A percentile compares a stretch with the other conserved stretches of the same genome.
These are phyloP conservation scores for Bursaphelenchus okinawaensis DNA, from an alignment of 2,888 invertebrate genomes.

Conservation along the genomic window DNA sequence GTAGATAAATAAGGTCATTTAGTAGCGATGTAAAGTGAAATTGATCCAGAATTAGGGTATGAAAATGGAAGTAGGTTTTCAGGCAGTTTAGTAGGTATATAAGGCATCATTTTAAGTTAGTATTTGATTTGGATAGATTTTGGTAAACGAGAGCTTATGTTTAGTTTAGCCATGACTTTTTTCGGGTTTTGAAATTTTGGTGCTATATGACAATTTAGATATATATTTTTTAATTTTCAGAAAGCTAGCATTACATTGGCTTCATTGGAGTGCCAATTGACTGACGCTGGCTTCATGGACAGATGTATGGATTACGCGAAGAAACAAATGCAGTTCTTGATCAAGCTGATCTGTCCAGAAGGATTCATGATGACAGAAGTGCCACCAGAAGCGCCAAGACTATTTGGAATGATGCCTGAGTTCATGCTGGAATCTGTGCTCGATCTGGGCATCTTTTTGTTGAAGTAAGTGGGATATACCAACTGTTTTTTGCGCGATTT, in stretches of 20 bases:
- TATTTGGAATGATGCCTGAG: constrained; percentile 86
- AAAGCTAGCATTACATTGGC: background rate
- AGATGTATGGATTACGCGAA: constrained; percentile 81
- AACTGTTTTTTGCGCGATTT: constrained; percentile 5
- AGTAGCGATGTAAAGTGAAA: no score
- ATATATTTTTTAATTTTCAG: background rate
- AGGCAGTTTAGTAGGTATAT: no score
- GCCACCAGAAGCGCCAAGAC: constrained; percentile 66
- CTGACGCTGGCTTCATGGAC: constrained; percentile 74
- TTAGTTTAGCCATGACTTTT: no score
- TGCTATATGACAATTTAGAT: no score
- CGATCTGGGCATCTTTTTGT: constrained; percentile 83
- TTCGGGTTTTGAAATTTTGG: no score
- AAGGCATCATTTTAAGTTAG: no score
- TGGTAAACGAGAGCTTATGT: no score
- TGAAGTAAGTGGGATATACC: constrained; percentile 87
- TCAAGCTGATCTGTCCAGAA: constrained; percentile 59
- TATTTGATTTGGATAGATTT: no score
- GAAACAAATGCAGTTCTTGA: constrained; percentile 74
- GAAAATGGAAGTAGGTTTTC: no score
- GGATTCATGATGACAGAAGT: constrained; percentile 40
- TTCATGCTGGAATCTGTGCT: constrained; percentile 95
- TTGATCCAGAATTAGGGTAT: no score
- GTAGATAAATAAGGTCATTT: no score
- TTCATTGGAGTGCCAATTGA: constrained; percentile 3